Conservation (phyloP, 1,140 invertebrate species). For the Rhyacophila brunnea region DNA sequence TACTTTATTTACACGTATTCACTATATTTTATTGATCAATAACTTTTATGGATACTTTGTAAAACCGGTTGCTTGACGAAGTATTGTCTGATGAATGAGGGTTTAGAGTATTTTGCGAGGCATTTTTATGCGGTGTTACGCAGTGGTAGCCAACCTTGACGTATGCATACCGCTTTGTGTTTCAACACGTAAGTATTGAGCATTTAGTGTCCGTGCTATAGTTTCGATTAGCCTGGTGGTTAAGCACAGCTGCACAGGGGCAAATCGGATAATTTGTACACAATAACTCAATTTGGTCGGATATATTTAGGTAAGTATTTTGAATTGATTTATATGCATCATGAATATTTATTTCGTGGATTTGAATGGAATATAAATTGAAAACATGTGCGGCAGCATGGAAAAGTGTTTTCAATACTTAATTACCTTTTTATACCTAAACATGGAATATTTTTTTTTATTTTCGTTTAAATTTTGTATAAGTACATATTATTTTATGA, state of each 20-base stretch:
- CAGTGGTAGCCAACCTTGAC: conserved; percentile 34
- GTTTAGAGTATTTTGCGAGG: conserved; percentile 18
- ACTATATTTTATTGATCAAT: not conserved
- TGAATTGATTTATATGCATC: too few species aligned
- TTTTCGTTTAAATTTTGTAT: too few species aligned
- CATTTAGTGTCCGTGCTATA: conserved; percentile 5
- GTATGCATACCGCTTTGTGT: conserved; percentile 14
- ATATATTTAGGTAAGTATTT: too few species aligned
- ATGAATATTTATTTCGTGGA: too few species aligned
- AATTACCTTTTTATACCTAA: too few species aligned
- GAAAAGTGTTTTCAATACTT: too few species aligned
- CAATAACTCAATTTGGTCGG: too few species aligned
- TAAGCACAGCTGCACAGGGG: not conserved
- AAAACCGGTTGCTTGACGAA: conserved; percentile 14
- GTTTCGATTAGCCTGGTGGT: not conserved
- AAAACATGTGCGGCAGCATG: too few species aligned
- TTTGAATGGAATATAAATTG: too few species aligned
- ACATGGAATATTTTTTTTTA: too few species aligned
- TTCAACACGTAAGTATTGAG: conserved; percentile 21
- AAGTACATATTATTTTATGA: too few species aligned
- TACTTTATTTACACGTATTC: not conserved
- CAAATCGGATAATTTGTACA: too few species aligned
- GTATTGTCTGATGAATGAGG: conserved; percentile 30
- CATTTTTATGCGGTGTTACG: conserved; percentile 35
- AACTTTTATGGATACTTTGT: not conserved